These are phyloP conservation scores for Matsumurasca onukii DNA, from an alignment of 1,140 invertebrate species.

Conservation along the genomic window DNA sequence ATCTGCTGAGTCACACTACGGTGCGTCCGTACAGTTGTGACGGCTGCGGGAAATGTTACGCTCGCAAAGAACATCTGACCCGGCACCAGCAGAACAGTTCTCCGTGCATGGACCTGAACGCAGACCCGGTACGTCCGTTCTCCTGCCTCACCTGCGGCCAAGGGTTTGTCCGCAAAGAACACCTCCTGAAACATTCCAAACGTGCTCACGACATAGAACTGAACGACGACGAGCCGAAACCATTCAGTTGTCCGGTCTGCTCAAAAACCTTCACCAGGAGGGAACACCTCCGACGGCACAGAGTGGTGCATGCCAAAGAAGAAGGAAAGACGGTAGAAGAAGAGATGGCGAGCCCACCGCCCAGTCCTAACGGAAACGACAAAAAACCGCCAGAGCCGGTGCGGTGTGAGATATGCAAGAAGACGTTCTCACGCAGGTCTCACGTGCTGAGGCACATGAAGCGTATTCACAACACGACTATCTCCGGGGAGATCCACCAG, in stretches of 20 bases:
- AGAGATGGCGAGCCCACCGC: conserved; percentile 13
- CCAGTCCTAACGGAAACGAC: conserved; percentile 57
- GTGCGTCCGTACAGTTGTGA: conserved; percentile 57
- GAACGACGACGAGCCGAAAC: conserved; percentile 36
- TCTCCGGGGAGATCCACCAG: conserved; percentile 34
- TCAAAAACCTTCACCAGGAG: conserved; percentile 41
- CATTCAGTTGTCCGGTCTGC: conserved; percentile 45
- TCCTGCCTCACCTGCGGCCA: conserved; percentile 94
- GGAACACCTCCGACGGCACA: conserved; percentile 42
- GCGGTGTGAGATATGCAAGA: conserved; percentile 91
- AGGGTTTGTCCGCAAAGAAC: conserved; percentile 91
- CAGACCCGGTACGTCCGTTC: conserved; percentile 75
- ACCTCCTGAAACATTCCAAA: conserved; percentile 79
- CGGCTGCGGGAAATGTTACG: conserved; percentile 63
- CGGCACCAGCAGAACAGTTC: conserved; percentile 79
- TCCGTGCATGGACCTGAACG: conserved; percentile 78
- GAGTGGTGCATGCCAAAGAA: conserved; percentile 37
- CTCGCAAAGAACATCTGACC: conserved; percentile 62
- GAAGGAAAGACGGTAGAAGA: conserved; percentile 27
- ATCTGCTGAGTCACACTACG: conserved; percentile 64
- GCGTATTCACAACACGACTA: conserved; percentile 36
- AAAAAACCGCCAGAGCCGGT: conserved; percentile 63
- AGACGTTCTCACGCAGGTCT: conserved; percentile 92
- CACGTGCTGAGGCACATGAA: conserved; percentile 83
- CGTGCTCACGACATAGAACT: conserved; percentile 39